These are phyloP conservation scores for Hystrix cristata DNA, from an alignment of 2,113 vertebrate genomes.

Conservation along the genomic window DNA sequence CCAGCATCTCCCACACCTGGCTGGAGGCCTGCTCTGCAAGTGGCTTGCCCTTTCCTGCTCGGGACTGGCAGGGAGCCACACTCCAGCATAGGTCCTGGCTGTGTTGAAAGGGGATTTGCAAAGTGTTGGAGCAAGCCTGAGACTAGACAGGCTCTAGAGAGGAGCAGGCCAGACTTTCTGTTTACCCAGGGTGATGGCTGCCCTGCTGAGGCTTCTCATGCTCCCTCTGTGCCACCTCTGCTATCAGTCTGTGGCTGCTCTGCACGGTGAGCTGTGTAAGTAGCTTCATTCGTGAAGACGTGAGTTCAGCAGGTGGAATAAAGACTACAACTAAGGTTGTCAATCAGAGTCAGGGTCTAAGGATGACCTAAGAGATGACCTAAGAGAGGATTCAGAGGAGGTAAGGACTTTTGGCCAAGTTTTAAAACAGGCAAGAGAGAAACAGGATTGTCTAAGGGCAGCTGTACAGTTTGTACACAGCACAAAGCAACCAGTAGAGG, in stretches of 20 bases:
- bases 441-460: background rate
- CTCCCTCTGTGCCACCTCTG: background rate
- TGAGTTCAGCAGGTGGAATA: slow-evolving; percentile 12
- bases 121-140: background rate
- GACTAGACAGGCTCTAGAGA: background rate
- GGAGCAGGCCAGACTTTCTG: background rate
- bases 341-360: background rate
- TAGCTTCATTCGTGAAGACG: background rate
- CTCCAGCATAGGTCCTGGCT: slow-evolving; percentile 33
- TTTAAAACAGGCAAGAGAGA: slow-evolving; percentile 8
- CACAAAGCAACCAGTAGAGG: background rate
- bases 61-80: slow-evolving; percentile 68
- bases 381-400: background rate
- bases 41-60: slow-evolving; percentile 65
- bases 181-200: background rate
- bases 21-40: background rate
- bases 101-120: background rate
- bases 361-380: background rate
- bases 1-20: slow-evolving; percentile 35
- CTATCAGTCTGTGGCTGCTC: background rate
- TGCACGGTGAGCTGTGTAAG: background rate
- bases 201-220: background rate
- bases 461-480: background rate
- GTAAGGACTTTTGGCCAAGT: background rate
- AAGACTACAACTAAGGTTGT: background rate